A percentile compares a stretch with the other conserved stretches of the same genome.
Conservation (phyloP, 1,140 invertebrate genomes). For the Stratiolaelaps scimitus region DNA sequence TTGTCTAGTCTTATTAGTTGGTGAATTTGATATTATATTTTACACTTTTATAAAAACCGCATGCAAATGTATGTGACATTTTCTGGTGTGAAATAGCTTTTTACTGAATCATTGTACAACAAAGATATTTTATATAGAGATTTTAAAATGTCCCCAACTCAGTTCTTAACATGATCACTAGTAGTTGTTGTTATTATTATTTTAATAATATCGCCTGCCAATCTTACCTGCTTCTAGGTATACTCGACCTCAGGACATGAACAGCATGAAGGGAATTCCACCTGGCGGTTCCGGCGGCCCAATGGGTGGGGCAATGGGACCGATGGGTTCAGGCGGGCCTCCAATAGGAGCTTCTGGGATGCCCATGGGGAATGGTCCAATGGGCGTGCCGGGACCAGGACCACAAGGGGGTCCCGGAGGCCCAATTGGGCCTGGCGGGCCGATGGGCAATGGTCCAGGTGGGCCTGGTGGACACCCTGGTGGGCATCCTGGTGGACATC, state of each 20-base stretch:
- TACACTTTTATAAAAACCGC: too few relatives aligned
- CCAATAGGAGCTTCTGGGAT: constrained; percentile 34
- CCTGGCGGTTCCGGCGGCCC: constrained; percentile 38
- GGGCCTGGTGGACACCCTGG: constrained; percentile 30
- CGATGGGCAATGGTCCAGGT: constrained; percentile 31
- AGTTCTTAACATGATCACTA: too few relatives aligned
- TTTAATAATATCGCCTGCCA: neutral
- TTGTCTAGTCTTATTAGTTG: too few relatives aligned
- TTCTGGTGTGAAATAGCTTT: too few relatives aligned
- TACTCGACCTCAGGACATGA: constrained; percentile 4
- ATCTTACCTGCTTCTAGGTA: neutral
- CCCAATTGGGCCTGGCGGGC: constrained; percentile 4
- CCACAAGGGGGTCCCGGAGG: constrained; percentile 40
- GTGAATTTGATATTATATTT: too few relatives aligned
- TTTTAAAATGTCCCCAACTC: too few relatives aligned
- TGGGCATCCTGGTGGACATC: constrained; percentile 27
- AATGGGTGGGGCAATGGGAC: constrained; percentile 38
- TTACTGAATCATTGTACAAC: too few relatives aligned
- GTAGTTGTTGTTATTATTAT: neutral
- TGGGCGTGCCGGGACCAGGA: constrained; percentile 39
- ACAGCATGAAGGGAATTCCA: constrained; percentile 39
- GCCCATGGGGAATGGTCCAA: constrained; percentile 38
- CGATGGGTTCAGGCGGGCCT: constrained; percentile 33
- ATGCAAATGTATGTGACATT: too few relatives aligned
- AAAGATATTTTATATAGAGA: too few relatives aligned